Evolutionary conservation across 2,888 invertebrate genomes (phyloP).

Genomic region (Archaeoteleia sp.): DNA sequence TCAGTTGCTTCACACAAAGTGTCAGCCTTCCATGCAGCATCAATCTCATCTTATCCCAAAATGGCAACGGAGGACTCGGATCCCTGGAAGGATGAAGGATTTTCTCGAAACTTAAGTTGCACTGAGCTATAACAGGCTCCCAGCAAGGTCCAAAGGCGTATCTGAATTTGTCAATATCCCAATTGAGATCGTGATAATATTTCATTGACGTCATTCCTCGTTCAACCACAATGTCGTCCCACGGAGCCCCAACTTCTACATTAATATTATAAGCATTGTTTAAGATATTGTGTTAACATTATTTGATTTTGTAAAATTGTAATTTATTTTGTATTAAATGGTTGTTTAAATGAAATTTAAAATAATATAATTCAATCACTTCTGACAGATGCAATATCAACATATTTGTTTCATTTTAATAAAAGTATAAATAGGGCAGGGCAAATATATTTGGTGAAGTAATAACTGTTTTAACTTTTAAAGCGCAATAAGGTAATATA

Average conservation of each 20-base stretch:
- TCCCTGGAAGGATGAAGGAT: conserved; percentile 91
- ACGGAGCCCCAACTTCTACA: conserved; percentile 87
- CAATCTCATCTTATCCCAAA: conserved; percentile 98
- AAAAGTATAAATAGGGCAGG: no score
- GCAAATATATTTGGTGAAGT: no score
- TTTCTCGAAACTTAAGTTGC: conserved; percentile 90
- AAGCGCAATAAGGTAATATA: no score
- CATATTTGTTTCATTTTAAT: not conserved
- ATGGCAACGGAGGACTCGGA: conserved; percentile 94
- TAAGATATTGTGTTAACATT: not conserved
- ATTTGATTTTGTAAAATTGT: conserved; percentile 12
- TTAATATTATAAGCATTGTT: not conserved
- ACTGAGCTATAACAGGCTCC: conserved; percentile 97
- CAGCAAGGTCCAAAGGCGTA: conserved; percentile 99
- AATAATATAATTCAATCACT: not conserved
- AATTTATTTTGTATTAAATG: no score
- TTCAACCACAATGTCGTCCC: conserved; percentile 87
- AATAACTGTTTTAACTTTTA: no score
- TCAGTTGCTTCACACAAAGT: conserved; percentile 89
- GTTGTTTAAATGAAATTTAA: no score
- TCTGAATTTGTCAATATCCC: conserved; percentile 91
- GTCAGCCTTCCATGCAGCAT: conserved; percentile 95
- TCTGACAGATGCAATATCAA: not conserved
- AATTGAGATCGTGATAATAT: conserved; percentile 98
- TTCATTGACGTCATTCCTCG: conserved; percentile 96